Percentiles rank a stretch among this genome's conserved stretches.
phyloP scores from a whole-genome alignment of 2,113 vertebrate genomes.

The Tetrax tetrax region DNA sequence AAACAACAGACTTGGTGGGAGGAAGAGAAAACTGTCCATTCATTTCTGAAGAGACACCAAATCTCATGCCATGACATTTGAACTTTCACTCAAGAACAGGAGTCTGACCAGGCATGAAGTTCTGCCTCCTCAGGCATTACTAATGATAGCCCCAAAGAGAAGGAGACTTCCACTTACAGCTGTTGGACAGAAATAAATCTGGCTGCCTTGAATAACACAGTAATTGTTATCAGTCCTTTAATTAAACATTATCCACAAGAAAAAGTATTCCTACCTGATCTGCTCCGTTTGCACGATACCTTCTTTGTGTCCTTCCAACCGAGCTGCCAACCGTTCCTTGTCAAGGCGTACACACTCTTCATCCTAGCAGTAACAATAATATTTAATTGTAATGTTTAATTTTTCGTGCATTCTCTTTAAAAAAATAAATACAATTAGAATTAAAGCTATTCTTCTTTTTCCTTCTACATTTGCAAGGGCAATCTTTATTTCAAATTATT shows the following conservation, averaged over 20 bases:
- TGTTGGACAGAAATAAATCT: neutral
- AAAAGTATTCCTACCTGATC: slow-evolving; percentile 84
- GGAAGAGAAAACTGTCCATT: neutral
- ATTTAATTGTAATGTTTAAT: fast-evolving
- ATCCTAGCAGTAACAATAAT: slow-evolving; percentile 80
- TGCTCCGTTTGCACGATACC: slow-evolving; percentile 98
- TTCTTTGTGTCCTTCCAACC: slow-evolving; percentile 97
- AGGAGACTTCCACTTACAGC: neutral
- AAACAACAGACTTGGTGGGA: neutral
- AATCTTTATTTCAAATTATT: neutral
- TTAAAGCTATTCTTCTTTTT: neutral
- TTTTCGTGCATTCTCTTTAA: neutral
- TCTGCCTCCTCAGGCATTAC: neutral
- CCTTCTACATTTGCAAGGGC: neutral
- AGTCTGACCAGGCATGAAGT: neutral
- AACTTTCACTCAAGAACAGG: neutral
- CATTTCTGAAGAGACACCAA: neutral
- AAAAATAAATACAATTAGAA: neutral
- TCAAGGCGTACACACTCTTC: slow-evolving; percentile 97
- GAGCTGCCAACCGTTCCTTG: slow-evolving; percentile 98
- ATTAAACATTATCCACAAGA: neutral
- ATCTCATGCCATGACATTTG: neutral
- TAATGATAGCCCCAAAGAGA: neutral
- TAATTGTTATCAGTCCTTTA: neutral
- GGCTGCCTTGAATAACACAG: neutral